Percentiles rank a stretch among this genome's conserved stretches.
phyloP scores from a whole-genome alignment of 2,113 vertebrate species.

The Gila orcuttii region DNA sequence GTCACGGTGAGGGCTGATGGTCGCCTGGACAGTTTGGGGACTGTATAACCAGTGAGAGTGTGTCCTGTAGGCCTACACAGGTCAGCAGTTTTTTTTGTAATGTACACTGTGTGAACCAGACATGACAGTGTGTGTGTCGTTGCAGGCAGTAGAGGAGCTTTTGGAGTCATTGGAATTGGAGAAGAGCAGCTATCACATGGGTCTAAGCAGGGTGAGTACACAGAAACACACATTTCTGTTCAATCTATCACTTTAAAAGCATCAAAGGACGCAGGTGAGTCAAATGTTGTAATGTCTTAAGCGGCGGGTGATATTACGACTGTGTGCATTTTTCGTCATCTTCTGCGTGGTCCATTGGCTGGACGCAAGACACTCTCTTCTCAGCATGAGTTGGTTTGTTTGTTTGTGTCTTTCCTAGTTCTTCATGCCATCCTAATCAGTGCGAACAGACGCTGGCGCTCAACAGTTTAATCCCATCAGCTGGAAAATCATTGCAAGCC shows the following conservation, averaged over 20 bases:
- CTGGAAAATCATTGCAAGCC: constrained; percentile 57
- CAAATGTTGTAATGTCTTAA: background rate
- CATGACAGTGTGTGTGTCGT: constrained; percentile 56
- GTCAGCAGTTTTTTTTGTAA: constrained; percentile 31
- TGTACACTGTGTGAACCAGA: constrained; percentile 54
- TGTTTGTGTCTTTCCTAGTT: constrained; percentile 18
- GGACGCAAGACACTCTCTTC: background rate
- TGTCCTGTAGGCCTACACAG: constrained; percentile 2
- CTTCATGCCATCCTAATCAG: constrained; percentile 63
- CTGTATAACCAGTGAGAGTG: constrained; percentile 5
- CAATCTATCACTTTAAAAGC: background rate
- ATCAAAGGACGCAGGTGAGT: background rate
- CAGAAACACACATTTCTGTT: background rate
- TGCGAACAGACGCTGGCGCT: constrained; percentile 63
- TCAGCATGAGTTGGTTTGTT: background rate
- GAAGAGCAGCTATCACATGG: constrained; percentile 95
- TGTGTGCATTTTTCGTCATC: background rate
- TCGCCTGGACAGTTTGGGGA: constrained; percentile 36
- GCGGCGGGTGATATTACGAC: background rate
- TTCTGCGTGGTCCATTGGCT: background rate
- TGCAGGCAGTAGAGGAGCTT: constrained; percentile 93
- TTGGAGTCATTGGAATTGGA: constrained; percentile 95
- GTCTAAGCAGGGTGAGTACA: constrained; percentile 89
- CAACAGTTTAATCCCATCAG: constrained; percentile 68
- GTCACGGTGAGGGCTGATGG: constrained; percentile 3